These are phyloP conservation scores for Piezodorus guildinii DNA, from an alignment of 1,140 invertebrate species.

Conservation along the genomic window DNA sequence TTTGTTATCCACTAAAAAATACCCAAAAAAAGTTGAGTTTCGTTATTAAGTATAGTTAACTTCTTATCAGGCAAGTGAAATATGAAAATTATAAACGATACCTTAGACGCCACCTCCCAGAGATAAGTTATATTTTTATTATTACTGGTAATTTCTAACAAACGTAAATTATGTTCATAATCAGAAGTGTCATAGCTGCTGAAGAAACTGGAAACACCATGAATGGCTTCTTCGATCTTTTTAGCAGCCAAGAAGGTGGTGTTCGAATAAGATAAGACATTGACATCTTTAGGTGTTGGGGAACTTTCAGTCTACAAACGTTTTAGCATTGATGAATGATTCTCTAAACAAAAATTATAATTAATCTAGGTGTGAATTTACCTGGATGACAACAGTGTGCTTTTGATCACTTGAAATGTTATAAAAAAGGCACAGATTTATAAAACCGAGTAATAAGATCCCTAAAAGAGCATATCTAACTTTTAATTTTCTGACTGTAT, in stretches of 20 bases:
- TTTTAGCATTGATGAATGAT: too few relatives aligned
- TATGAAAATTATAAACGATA: background rate
- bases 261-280: background rate
- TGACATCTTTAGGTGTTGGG: too few relatives aligned
- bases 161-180: slow-evolving; percentile 5
- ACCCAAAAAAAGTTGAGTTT: background rate
- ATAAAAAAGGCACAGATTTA: background rate
- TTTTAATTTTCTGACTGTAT: background rate
- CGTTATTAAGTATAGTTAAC: background rate
- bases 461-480: background rate
- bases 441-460: background rate
- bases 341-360: background rate
- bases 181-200: background rate
- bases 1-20: slow-evolving; percentile 50
- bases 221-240: slow-evolving; percentile 10
- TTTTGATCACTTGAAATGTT: background rate
- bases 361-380: background rate
- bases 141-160: background rate
- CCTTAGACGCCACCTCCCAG: slow-evolving; percentile 16
- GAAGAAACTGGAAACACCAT: slow-evolving; percentile 7
- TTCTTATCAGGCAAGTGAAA: too few relatives aligned
- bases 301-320: too few relatives aligned
- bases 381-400: background rate
- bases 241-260: slow-evolving; percentile 10
- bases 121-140: background rate